Percentiles rank a stretch among this genome's conserved stretches.
phyloP scores from a whole-genome alignment of 2,113 vertebrate genomes.

The Melanostigma gelatinosum region DNA sequence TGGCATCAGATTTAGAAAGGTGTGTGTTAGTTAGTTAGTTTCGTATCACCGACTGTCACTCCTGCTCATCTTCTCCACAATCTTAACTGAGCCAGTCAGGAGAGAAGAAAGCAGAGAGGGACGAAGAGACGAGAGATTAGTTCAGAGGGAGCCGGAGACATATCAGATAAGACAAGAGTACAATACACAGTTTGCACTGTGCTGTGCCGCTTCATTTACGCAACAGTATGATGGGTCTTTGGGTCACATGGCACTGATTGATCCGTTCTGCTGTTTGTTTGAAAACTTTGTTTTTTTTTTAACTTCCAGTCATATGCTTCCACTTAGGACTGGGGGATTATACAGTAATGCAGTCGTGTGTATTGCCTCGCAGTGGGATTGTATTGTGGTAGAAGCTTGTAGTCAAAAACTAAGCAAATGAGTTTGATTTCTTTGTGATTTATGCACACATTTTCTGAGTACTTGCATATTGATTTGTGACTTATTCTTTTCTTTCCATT shows the following conservation, averaged over 20 bases:
- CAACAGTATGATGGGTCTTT: not conserved
- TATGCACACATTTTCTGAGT: not conserved
- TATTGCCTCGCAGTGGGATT: not conserved
- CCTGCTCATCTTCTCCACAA: constrained; percentile 6
- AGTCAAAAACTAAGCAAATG: no score
- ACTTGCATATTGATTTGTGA: not conserved
- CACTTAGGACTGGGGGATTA: not conserved
- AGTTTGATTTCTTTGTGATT: not conserved
- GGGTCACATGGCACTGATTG: constrained; percentile 5
- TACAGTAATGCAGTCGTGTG: not conserved
- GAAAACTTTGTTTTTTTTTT: not conserved
- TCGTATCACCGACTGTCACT: not conserved
- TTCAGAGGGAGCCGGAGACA: constrained; percentile 1
- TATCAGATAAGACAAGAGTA: constrained; percentile 26
- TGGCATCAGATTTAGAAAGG: constrained; percentile 17
- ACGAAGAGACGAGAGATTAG: constrained; percentile 15
- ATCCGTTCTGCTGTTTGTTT: not conserved
- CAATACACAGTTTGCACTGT: not conserved
- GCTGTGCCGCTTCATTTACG: not conserved
- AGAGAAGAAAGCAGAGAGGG: constrained; percentile 14
- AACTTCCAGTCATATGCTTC: not conserved
- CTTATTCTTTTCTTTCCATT: not conserved
- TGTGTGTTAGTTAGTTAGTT: not conserved
- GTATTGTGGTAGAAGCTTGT: not conserved
- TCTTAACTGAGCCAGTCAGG: constrained; percentile 6